A percentile compares a stretch with the other conserved stretches of the same genome.
Conservation (phyloP, 2,797 vertebrate species). For the Chloroceryle amazona region DNA sequence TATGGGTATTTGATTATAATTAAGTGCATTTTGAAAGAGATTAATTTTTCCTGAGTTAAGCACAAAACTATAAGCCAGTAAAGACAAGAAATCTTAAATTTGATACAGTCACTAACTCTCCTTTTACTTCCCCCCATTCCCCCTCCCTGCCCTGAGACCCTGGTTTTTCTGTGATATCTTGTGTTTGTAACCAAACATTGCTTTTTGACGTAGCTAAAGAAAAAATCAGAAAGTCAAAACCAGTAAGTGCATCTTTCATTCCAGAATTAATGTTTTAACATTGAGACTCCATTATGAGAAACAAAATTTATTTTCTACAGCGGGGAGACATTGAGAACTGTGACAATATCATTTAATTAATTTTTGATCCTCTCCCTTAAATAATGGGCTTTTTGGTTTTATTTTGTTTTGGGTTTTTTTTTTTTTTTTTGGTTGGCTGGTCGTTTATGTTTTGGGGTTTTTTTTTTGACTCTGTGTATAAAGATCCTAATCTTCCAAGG, state of each 20-base stretch:
- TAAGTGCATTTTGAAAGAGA: conserved; percentile 66
- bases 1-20: conserved; percentile 64
- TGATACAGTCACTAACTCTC: not conserved
- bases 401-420: no score
- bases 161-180: not conserved
- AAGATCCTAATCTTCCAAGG: not conserved
- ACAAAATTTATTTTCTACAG: not conserved
- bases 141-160: not conserved
- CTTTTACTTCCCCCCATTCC: not conserved
- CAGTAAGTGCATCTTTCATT: not conserved
- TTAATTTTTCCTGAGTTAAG: conserved; percentile 55
- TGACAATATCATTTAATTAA: not conserved
- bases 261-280: not conserved
- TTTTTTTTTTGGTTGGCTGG: no score
- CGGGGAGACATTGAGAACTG: not conserved
- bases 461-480: not conserved
- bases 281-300: not conserved
- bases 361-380: not conserved
- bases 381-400: not conserved
- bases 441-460: not conserved
- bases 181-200: not conserved
- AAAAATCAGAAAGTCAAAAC: not conserved
- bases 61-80: conserved; percentile 41
- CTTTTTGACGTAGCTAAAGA: not conserved
- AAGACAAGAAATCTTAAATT: conserved; percentile 48